Evolutionary conservation across 2,888 invertebrate species (phyloP).

Genomic region (Oligia latruncula): DNA sequence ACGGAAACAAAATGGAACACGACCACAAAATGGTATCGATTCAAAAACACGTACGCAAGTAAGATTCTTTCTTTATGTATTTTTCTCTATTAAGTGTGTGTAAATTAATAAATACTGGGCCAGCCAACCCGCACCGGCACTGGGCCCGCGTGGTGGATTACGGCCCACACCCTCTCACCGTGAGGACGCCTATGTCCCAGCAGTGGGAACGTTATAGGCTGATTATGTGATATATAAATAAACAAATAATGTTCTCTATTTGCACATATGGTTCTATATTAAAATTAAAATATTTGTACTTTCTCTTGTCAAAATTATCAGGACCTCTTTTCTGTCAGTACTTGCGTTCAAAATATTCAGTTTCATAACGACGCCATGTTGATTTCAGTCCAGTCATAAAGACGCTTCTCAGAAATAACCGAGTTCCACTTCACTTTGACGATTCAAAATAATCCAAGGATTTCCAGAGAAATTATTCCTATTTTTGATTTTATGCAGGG

Average conservation of each 20-base stretch:
- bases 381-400: conserved; percentile 18
- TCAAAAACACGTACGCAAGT: neutral
- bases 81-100: neutral
- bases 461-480: neutral
- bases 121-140: too few species aligned
- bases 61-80: neutral
- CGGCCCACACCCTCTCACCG: too few species aligned
- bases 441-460: conserved; percentile 5
- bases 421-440: conserved; percentile 29
- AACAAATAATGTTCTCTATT: neutral
- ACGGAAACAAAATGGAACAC: too few species aligned
- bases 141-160: too few species aligned
- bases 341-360: conserved; percentile 25
- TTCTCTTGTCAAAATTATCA: neutral
- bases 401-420: conserved; percentile 1
- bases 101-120: neutral
- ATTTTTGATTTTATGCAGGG: neutral
- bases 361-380: conserved; percentile 14
- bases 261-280: neutral
- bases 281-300: neutral
- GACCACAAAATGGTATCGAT: neutral
- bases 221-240: neutral
- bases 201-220: too few species aligned
- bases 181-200: too few species aligned
- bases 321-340: neutral